These are phyloP conservation scores for Zaprionus nigranus DNA, from an alignment of 1,140 invertebrate genomes.

Conservation along the genomic window DNA sequence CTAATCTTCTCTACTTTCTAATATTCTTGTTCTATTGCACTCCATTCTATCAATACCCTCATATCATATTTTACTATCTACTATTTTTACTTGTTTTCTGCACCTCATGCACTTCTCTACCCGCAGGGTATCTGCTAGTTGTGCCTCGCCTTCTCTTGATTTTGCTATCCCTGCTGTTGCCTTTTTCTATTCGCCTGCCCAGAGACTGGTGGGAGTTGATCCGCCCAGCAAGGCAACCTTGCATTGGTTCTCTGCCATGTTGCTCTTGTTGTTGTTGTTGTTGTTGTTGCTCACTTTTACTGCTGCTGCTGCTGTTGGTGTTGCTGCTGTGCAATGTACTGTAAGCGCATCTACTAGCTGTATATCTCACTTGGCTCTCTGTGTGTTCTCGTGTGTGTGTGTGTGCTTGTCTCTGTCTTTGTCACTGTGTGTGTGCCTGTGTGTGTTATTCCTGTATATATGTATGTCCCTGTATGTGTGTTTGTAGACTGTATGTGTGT, in stretches of 20 bases:
- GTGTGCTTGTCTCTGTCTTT: constrained; percentile 19
- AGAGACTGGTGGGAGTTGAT: neutral
- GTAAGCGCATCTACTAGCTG: constrained; percentile 70
- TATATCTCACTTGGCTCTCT: constrained; percentile 26
- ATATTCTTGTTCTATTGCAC: too few species aligned
- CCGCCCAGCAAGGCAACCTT: constrained; percentile 8
- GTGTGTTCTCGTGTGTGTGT: neutral
- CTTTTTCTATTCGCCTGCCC: constrained; percentile 6
- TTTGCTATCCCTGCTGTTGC: constrained; percentile 3
- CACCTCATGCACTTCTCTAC: neutral
- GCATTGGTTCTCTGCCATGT: constrained; percentile 13
- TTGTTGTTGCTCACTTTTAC: constrained; percentile 66
- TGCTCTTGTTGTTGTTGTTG: constrained; percentile 53
- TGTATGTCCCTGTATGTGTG: neutral
- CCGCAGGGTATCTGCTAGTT: neutral
- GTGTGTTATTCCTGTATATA: constrained; percentile 15
- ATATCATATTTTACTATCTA: too few species aligned
- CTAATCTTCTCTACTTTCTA: too few species aligned
- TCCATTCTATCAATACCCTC: accelerated
- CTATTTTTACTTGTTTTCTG: neutral
- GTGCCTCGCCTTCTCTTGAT: neutral
- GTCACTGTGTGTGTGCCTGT: constrained; percentile 32
- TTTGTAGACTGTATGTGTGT: constrained; percentile 21
- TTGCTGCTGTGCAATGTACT: constrained; percentile 79
- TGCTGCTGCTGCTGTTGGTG: constrained; percentile 52